Base-by-base conservation (phyloP, 2,113 vertebrate genomes). In the Gnathonemus echidnorhynchus region DNA sequence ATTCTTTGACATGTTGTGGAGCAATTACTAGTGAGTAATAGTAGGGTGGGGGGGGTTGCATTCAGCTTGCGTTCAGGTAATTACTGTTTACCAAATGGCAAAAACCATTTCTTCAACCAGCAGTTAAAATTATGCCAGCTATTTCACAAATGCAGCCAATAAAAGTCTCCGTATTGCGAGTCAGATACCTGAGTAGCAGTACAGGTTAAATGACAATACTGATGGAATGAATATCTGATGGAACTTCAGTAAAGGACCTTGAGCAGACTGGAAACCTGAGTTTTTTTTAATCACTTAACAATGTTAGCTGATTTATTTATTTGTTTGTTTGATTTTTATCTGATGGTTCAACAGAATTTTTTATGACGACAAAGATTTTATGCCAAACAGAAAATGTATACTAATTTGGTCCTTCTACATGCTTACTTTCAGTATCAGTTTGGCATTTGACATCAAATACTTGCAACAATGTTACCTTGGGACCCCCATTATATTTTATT, bases 41-140 rank as follows among this genome's bases (percentile, higher is more conserved):
- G 80, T 9, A 84, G 80, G 80, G 42, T n/a, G 46, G 70, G 70
- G 70, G 35, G 70, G 13, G 6, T 77, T 39, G 70, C 70, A 77
- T 39, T 48, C 45, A 48, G 42, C 80, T 85, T 85, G 39, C 48
- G 80, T 85, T 85, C 42, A 85, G 45, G 39, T 85, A 48, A 85
- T 85, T 45, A 85, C 83, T 85, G 24, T 85, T 85, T 85, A 85
- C 45, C 45, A 46, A 85, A 85, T 85, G 83, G 83, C 45, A 48
- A 85, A 84, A 85, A 85, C 19, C 83, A 85, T 85, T 85, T 85
- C 45, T 85, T 46, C 39, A 46, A 48, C 45, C 39, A 5, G 83
- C 45, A 24, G 83, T 48, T 46, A 48, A n/a, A 48, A 48, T 45
- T 48, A 85, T 48, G 17, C 42, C 24, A 24, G 45, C 39, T 46